Evolutionary conservation across 2,888 invertebrate genomes (phyloP).

Genomic region (Congeria kusceri): DNA sequence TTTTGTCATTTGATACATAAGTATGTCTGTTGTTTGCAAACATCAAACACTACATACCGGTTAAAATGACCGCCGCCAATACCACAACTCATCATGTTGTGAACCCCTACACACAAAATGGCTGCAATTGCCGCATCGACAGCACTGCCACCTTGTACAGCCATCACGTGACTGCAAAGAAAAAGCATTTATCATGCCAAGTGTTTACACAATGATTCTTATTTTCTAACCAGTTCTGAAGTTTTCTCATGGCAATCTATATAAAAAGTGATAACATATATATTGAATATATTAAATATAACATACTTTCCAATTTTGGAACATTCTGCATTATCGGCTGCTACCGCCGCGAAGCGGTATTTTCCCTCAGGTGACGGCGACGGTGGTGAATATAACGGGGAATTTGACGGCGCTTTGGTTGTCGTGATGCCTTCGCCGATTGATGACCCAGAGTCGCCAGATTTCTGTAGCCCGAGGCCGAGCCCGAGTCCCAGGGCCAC

Average conservation of each 20-base stretch:
- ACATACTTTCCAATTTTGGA: conserved; percentile 63
- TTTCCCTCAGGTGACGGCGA: conserved; percentile 50
- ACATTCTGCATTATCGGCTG: conserved; percentile 57
- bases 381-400: conserved; percentile 26
- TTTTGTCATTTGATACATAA: too few species aligned
- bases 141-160: conserved; percentile 89
- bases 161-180: conserved; percentile 87
- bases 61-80: conserved; percentile 89
- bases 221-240: too few species aligned
- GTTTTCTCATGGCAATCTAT: too few species aligned
- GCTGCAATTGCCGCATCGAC: conserved; percentile 91
- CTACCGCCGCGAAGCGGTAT: conserved; percentile 59
- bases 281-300: too few species aligned
- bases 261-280: too few species aligned
- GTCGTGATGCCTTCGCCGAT: too few species aligned
- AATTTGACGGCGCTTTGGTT: not conserved
- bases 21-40: too few species aligned
- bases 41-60: too few species aligned
- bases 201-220: too few species aligned
- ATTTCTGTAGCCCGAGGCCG: conserved; percentile 40
- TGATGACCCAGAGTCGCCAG: too few species aligned
- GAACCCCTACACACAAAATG: conserved; percentile 90
- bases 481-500: conserved; percentile 57
- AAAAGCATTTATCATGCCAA: too few species aligned
- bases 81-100: conserved; percentile 90